Base-by-base conservation (phyloP, 2,888 invertebrate genomes). In the Philereme transversata region DNA sequence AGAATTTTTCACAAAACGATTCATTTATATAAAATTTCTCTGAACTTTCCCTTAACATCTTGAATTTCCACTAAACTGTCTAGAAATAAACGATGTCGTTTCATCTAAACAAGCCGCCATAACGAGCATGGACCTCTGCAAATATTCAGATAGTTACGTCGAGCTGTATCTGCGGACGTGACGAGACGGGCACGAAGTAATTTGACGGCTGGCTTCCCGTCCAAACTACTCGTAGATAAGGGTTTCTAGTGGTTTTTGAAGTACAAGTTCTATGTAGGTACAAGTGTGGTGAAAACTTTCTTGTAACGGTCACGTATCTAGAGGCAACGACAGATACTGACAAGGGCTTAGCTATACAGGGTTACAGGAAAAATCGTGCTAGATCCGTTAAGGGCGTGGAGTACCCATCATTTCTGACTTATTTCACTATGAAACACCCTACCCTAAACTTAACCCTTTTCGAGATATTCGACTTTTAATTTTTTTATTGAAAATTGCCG, bases 131-230 rank as follows among this genome's bases (percentile, higher is more conserved):
- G 53, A 58, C 54, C 49, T 49, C 55, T 55, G 47, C 55, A 67
- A 66, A 69, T 65, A 65, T 67, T 63, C 62, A 57, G 63, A 63
- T 60, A 64, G 66, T 60, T 61, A 62, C 48, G 57, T 60, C 56
- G 57, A 65, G 63, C 57, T 63, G 62, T 63, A 59, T 64, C 64
- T 47, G 54, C 49, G 53, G 45, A 69, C 67, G 69, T 67, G 62
- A 62, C 68, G 63, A 57, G 68, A 61, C 61, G 51, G 54, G 56
- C 51, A 54, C 57, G 47, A 4, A 33, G 67, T 64, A 68, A 70
- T 70, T 70, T 69, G 58, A 65, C 59, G 67, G 61, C 60, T 64
- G 64, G 52, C 55, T 57, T 50, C 52, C 60, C 59, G 54, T 41
- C 50, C 67, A 58, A 52, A 57, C 64, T 52, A 22, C 22, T 3